Conservation (phyloP, 2,113 vertebrate genomes). For the Mobula hypostoma region DNA sequence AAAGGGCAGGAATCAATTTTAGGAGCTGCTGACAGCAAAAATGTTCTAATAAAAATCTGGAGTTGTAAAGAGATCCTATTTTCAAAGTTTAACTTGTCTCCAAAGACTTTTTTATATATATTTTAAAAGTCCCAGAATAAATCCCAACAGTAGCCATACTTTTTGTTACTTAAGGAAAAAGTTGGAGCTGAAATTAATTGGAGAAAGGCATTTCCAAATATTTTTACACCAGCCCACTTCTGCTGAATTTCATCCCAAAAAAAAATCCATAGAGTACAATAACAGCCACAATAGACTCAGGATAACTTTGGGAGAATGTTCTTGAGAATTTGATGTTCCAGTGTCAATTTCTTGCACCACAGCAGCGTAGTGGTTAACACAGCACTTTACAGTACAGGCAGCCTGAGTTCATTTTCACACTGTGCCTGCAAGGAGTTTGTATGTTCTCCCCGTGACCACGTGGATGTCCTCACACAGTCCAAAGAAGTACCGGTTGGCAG, state of each 20-base stretch:
- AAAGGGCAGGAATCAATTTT: background rate
- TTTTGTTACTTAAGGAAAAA: background rate
- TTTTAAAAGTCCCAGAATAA: background rate
- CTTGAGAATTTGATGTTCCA: background rate
- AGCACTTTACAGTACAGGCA: too few relatives aligned
- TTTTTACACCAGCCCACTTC: conserved; percentile 5
- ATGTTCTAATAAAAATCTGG: background rate
- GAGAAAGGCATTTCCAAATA: background rate
- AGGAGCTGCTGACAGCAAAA: background rate
- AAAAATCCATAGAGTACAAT: background rate
- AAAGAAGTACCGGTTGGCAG: too few relatives aligned
- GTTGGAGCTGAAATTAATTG: background rate
- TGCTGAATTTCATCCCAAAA: background rate
- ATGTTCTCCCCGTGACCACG: too few relatives aligned
- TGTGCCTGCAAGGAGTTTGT: too few relatives aligned
- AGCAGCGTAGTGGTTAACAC: too few relatives aligned
- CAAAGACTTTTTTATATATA: background rate
- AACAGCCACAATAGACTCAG: background rate
- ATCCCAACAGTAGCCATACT: conserved; percentile 6
- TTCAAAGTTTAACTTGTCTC: background rate
- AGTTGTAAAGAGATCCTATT: background rate
- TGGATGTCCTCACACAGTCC: too few relatives aligned
- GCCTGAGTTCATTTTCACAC: too few relatives aligned
- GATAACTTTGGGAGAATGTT: background rate
- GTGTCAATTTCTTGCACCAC: background rate